Evolutionary conservation across 2,797 vertebrate genomes (phyloP).

Genomic region (Chloroceryle inda): DNA sequence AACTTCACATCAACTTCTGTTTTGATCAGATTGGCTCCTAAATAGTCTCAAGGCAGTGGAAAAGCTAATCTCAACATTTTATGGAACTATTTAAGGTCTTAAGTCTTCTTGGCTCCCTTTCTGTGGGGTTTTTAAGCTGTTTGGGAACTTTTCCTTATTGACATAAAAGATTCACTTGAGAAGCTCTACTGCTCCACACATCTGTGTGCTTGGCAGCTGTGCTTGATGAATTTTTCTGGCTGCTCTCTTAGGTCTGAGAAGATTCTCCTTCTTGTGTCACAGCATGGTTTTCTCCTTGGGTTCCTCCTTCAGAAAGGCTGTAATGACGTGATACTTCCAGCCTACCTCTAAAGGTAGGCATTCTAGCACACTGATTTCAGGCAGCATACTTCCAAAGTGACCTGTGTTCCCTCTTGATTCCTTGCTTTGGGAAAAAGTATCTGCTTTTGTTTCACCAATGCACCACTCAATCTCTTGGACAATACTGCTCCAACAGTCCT

Average conservation of each 20-base stretch:
- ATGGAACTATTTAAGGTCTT: neutral
- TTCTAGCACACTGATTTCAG: neutral
- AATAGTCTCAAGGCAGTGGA: neutral
- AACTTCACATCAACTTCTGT: neutral
- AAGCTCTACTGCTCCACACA: neutral
- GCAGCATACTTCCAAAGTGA: neutral
- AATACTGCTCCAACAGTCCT: neutral
- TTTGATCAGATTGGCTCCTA: neutral
- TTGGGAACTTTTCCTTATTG: neutral
- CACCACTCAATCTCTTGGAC: neutral
- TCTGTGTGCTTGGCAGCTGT: neutral
- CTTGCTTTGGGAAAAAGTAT: neutral
- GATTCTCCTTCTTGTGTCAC: neutral
- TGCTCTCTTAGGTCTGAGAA: neutral
- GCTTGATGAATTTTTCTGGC: neutral
- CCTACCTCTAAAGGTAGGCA: neutral
- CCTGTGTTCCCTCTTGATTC: neutral
- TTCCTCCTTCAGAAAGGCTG: constrained; percentile 9
- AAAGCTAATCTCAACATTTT: neutral
- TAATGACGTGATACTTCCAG: neutral
- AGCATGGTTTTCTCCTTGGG: neutral
- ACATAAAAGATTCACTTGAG: neutral
- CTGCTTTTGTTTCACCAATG: neutral
- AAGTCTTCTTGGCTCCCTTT: neutral
- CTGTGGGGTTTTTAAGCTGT: neutral